Percentiles rank a stretch among this genome's conserved stretches.
Conservation (phyloP, 2,113 vertebrate species). For the Gallinago paraguaiae region DNA sequence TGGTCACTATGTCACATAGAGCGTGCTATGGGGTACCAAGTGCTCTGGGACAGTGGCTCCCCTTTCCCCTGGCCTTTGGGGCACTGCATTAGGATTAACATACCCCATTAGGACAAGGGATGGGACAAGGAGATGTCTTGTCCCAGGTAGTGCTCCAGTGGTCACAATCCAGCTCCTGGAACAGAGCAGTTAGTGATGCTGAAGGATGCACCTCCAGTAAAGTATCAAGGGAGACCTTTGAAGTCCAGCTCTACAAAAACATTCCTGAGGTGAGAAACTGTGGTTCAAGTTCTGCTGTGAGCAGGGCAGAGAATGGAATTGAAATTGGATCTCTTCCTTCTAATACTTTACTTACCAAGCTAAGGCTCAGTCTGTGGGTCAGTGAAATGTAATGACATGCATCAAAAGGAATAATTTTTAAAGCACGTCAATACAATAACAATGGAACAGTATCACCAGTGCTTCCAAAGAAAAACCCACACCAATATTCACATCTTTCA, state of each 20-base stretch:
- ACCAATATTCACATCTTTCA: not conserved
- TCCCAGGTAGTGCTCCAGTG: not conserved
- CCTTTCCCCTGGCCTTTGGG: not conserved
- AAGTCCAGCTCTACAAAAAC: not conserved
- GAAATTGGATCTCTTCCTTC: not conserved
- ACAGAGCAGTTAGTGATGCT: not conserved
- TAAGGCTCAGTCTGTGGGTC: not conserved
- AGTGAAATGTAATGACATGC: not conserved
- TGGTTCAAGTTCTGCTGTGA: not conserved
- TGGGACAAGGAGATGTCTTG: not conserved
- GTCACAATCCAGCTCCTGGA: not conserved
- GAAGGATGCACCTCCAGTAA: not conserved
- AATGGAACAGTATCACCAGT: not conserved
- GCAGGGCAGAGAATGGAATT: not conserved
- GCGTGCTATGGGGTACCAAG: too few species aligned
- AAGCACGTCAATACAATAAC: not conserved
- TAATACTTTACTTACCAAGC: not conserved
- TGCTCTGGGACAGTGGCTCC: not conserved
- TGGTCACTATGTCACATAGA: not conserved
- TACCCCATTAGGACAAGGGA: not conserved
- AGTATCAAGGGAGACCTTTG: not conserved
- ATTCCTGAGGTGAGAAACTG: not conserved
- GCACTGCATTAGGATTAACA: not conserved
- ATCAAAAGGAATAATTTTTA: conserved; percentile 5
- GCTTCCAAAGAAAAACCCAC: not conserved